Evolutionary conservation across 1,140 invertebrate species (phyloP).

Genomic region (Doryteuthis pealeii): DNA sequence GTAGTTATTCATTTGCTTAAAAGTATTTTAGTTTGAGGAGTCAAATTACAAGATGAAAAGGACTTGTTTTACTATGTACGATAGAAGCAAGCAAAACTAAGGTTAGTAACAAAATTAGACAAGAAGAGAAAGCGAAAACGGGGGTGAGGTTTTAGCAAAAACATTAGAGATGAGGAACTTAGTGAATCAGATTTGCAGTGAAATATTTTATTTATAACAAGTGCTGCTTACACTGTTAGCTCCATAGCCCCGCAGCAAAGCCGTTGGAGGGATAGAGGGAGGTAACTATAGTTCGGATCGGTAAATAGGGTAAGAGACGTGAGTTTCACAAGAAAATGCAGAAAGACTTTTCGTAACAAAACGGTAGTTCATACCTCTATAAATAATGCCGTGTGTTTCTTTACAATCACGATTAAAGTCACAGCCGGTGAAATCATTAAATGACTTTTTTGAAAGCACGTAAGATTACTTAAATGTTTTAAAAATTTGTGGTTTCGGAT

Average conservation of each 20-base stretch:
- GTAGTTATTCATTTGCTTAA: too few species aligned
- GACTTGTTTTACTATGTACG: too few species aligned
- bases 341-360: neutral
- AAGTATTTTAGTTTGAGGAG: too few species aligned
- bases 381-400: too few species aligned
- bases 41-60: too few species aligned
- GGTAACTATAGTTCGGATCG: neutral
- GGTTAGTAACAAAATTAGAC: too few species aligned
- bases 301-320: neutral
- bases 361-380: neutral
- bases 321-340: slow-evolving; percentile 4
- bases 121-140: neutral
- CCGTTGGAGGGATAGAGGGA: slow-evolving; percentile 9
- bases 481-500: too few species aligned
- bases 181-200: neutral
- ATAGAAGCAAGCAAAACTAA: too few species aligned
- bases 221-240: slow-evolving; percentile 13
- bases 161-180: neutral
- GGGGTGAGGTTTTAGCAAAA: neutral
- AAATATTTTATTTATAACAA: slow-evolving; percentile 9
- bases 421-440: neutral
- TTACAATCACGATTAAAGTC: neutral
- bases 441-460: slow-evolving; percentile 1
- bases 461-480: too few species aligned
- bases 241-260: slow-evolving; percentile 10